Conservation (phyloP, 2,888 invertebrate species). For the Perdita meconis region DNA sequence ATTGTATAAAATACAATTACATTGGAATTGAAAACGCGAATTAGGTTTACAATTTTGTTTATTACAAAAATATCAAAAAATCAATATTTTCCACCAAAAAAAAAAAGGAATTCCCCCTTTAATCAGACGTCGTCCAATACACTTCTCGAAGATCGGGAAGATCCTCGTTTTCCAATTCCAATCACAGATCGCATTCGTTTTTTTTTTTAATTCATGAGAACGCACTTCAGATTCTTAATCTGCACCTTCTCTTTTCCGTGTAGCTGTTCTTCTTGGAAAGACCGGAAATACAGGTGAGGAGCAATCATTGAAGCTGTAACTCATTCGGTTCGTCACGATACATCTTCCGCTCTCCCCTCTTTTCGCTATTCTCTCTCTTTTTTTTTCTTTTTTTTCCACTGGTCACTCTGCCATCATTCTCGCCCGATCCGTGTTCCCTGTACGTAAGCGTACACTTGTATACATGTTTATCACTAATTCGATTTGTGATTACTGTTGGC, state of each 20-base stretch:
- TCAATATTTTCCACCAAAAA: no score
- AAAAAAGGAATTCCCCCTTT: no score
- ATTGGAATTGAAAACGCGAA: no score
- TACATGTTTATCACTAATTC: slow-evolving; percentile 27
- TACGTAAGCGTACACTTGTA: background rate
- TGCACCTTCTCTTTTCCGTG: slow-evolving; percentile 71
- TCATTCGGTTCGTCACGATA: slow-evolving; percentile 16
- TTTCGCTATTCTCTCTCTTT: background rate
- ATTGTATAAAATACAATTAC: no score
- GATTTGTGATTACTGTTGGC: slow-evolving; percentile 46
- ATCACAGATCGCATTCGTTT: slow-evolving; percentile 5
- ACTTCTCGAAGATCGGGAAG: background rate
- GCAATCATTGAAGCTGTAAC: slow-evolving; percentile 41
- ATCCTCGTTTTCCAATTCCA: background rate
- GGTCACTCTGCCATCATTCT: background rate
- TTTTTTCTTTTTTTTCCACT: background rate
- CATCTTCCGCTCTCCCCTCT: slow-evolving; percentile 14
- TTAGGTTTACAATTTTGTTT: no score
- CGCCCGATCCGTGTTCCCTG: background rate
- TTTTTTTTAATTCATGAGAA: slow-evolving; percentile 37
- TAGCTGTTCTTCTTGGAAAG: slow-evolving; percentile 84
- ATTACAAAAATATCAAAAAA: no score
- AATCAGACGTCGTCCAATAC: background rate
- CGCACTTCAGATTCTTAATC: slow-evolving; percentile 65
- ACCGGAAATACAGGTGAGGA: slow-evolving; percentile 84